Conservation (phyloP, 2,888 invertebrate genomes). For the Xestobium rufovillosum region DNA sequence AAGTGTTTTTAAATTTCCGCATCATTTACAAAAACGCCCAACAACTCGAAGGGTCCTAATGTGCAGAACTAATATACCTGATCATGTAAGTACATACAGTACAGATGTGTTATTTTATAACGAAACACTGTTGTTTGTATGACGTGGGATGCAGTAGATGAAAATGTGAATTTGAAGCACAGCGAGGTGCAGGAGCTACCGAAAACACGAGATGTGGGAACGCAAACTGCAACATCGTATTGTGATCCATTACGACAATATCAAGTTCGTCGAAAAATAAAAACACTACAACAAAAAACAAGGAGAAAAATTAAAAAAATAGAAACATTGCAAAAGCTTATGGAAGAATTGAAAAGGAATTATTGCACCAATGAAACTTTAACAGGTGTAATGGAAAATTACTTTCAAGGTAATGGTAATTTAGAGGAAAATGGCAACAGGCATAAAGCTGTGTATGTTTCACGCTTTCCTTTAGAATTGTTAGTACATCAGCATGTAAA, state of each 20-base stretch:
- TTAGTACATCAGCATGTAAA: slow-evolving; percentile 11
- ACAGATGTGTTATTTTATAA: too few relatives aligned
- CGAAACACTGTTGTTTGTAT: too few relatives aligned
- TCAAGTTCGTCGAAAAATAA: neutral
- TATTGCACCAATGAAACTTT: slow-evolving; percentile 17
- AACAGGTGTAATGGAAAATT: slow-evolving; percentile 15
- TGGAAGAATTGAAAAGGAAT: slow-evolving; percentile 12
- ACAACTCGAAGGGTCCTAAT: too few relatives aligned
- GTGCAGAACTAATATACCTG: too few relatives aligned
- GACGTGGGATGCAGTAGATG: too few relatives aligned
- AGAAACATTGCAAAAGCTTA: slow-evolving; percentile 9
- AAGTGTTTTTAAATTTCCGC: neutral
- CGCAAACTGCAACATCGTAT: neutral
- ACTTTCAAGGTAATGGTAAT: slow-evolving; percentile 16
- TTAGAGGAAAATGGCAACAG: neutral
- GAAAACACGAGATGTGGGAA: neutral
- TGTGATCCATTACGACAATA: neutral
- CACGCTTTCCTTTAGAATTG: slow-evolving; percentile 20
- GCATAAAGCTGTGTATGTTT: neutral
- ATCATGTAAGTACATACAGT: too few relatives aligned
- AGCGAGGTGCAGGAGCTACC: too few relatives aligned
- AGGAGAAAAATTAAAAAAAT: slow-evolving; percentile 10
- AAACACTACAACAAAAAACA: slow-evolving; percentile 2
- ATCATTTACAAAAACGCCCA: neutral
- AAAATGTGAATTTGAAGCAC: too few relatives aligned